Evolutionary conservation across 2,888 invertebrate genomes (phyloP).

Genomic region (Orthosia cruda): DNA sequence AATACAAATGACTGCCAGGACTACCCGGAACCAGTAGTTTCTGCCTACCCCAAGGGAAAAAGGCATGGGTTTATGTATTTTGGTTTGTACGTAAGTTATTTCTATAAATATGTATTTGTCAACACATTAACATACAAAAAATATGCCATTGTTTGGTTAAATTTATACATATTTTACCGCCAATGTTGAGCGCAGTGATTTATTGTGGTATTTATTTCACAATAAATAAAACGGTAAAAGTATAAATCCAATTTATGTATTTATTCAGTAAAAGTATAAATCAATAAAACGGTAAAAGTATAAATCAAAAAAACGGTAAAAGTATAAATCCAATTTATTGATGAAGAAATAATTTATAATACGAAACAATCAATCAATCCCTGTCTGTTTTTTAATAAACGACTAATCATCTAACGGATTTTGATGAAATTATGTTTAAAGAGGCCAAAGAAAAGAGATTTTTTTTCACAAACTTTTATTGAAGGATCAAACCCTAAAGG

Average conservation of each 20-base stretch:
- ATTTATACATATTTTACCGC: slow-evolving; percentile 1
- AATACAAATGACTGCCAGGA: too few relatives aligned
- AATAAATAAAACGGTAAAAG: too few relatives aligned
- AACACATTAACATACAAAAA: background rate
- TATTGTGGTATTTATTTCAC: background rate
- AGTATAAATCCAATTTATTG: background rate
- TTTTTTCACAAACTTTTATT: slow-evolving; percentile 29
- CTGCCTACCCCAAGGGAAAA: background rate
- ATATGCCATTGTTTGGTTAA: background rate
- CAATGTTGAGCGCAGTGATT: background rate
- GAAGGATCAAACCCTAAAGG: slow-evolving; percentile 1
- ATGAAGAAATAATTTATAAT: background rate
- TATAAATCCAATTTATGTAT: background rate
- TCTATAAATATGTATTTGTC: background rate
- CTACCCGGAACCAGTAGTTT: background rate
- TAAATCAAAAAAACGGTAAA: background rate
- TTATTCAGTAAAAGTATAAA: too few relatives aligned
- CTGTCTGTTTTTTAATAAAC: background rate
- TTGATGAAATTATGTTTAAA: background rate
- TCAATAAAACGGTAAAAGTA: too few relatives aligned
- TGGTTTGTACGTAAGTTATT: background rate
- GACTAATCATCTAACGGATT: background rate
- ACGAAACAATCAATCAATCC: background rate
- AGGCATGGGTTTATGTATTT: background rate
- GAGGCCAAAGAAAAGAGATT: slow-evolving; percentile 17